Evolutionary conservation across 2,113 vertebrate species (phyloP).

Genomic region (Pteropus alecto): DNA sequence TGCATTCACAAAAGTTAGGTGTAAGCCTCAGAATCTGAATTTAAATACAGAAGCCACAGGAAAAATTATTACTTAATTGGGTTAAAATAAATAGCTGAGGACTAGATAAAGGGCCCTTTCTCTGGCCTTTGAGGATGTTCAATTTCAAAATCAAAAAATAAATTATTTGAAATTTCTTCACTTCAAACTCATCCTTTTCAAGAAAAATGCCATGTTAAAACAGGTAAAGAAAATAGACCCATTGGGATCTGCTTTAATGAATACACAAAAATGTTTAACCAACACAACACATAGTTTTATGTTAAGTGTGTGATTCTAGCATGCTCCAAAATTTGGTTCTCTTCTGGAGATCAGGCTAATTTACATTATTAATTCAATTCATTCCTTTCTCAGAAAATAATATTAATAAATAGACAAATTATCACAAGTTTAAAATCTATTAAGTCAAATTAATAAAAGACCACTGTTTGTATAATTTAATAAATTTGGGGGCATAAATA

Average conservation of each 20-base stretch:
- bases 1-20: not conserved
- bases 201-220: not conserved
- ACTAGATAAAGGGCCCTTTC: not conserved
- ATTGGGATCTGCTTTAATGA: not conserved
- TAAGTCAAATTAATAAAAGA: not conserved
- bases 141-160: not conserved
- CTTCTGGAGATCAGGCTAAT: not conserved
- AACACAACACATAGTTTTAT: not conserved
- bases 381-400: constrained; percentile 28
- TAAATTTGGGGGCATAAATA: not conserved
- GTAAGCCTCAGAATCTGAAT: not conserved
- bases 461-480: not conserved
- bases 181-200: not conserved
- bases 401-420: not conserved
- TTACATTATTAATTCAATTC: not conserved
- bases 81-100: not conserved
- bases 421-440: not conserved
- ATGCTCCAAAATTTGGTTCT: not conserved
- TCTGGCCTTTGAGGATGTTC: not conserved
- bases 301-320: not conserved
- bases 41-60: not conserved
- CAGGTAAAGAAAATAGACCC: not conserved
- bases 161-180: not conserved
- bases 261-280: not conserved
- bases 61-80: not conserved